These are phyloP conservation scores for Trisateles emortualis DNA, from an alignment of 2,888 invertebrate species.

Conservation along the genomic window DNA sequence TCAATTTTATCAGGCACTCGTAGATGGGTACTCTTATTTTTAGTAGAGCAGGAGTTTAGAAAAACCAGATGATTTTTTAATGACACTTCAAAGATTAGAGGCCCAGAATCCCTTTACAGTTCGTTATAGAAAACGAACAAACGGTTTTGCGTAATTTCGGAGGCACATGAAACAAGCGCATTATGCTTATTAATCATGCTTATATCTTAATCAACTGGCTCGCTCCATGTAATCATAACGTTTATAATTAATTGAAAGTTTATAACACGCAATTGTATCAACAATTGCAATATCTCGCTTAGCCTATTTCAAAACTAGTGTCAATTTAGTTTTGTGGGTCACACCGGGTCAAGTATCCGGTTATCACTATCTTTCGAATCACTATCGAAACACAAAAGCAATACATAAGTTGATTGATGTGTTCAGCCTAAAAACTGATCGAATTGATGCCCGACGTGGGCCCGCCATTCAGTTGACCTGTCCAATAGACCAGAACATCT, in stretches of 20 bases:
- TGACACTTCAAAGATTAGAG: no score
- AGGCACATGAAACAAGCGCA: no score
- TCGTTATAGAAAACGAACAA: no score
- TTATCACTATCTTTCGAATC: slow-evolving; percentile 41
- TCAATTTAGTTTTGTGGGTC: slow-evolving; percentile 39
- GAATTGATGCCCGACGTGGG: slow-evolving; percentile 51
- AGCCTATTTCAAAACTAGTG: slow-evolving; percentile 35
- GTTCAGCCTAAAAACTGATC: slow-evolving; percentile 55
- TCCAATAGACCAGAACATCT: slow-evolving; percentile 55
- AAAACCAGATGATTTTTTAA: no score
- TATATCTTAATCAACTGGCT: neutral
- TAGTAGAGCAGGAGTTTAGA: no score
- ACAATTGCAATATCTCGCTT: slow-evolving; percentile 26
- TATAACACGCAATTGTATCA: slow-evolving; percentile 16
- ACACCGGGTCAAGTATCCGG: slow-evolving; percentile 28
- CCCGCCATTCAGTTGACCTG: slow-evolving; percentile 43
- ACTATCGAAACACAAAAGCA: slow-evolving; percentile 43
- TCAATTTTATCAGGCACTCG: no score
- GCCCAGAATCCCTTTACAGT: no score
- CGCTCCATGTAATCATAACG: slow-evolving; percentile 6
- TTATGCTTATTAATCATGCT: neutral
- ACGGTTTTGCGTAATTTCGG: no score
- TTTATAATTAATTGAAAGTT: slow-evolving; percentile 31
- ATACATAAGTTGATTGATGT: slow-evolving; percentile 57
- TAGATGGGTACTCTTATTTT: no score